phyloP scores from a whole-genome alignment of 1,140 invertebrate genomes.

The Zaprionus capensis region DNA sequence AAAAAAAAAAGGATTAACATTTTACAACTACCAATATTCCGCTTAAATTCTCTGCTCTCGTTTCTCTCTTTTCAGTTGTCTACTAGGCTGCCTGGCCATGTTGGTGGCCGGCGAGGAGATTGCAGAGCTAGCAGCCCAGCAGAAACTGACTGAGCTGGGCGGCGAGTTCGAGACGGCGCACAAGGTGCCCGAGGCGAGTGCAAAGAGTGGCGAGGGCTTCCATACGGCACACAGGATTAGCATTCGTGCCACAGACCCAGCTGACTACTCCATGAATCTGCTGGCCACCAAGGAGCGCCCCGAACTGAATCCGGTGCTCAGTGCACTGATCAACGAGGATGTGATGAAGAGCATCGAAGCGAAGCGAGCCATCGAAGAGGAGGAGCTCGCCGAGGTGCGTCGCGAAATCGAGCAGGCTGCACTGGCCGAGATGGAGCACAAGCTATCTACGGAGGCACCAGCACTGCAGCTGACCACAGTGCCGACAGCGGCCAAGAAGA shows the following conservation, averaged over 20 bases:
- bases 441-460: conserved; percentile 48
- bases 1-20: too few species aligned
- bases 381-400: conserved; percentile 73
- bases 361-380: conserved; percentile 79
- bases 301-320: conserved; percentile 79
- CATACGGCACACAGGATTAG: conserved; percentile 77
- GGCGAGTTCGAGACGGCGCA: conserved; percentile 75
- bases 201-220: conserved; percentile 60
- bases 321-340: conserved; percentile 82
- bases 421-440: conserved; percentile 43
- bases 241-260: conserved; percentile 55
- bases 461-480: conserved; percentile 54
- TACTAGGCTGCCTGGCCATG: conserved; percentile 55
- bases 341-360: conserved; percentile 84
- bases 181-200: conserved; percentile 65
- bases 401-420: conserved; percentile 67
- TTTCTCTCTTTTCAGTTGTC: conserved; percentile 40
- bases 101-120: conserved; percentile 42
- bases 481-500: conserved; percentile 56
- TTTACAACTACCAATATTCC: neutral
- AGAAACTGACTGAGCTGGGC: conserved; percentile 4
- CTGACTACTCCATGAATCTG: conserved; percentile 75
- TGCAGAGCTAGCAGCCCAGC: conserved; percentile 3
- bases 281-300: conserved; percentile 81
- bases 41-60: neutral